Base-by-base conservation (phyloP, 2,888 invertebrate species). In the Thera obeliscata region DNA sequence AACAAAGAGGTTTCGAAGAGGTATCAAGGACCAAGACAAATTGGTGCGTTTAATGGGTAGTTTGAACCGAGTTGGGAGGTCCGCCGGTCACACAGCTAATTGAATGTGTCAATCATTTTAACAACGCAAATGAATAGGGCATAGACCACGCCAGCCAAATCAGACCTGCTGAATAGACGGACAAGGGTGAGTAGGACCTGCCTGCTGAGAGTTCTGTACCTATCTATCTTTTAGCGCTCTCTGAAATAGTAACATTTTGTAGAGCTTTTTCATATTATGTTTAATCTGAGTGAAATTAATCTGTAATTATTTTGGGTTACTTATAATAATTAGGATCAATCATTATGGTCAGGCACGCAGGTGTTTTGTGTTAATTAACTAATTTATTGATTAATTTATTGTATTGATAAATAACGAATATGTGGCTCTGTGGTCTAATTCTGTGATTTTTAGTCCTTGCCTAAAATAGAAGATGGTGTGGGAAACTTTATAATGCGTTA, bases 51-150 rank as follows among this genome's bases (percentile, higher is more conserved):
- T 85, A 86, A 86, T 61, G 9, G 55, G 35, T 56, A 63, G 61
- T 85, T 84, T 85, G 87, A 87, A 86, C 87, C 87, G 78, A 86
- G 91, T 86, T 93, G 94, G 94, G 94, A 94, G 94, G 93, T 94
- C 93, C 89, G 87, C 85, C 94, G 94, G 94, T 94, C 94, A 94
- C 94, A 93, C 91, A 87, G 90, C 95, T 96, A 96, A 96, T 96
- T 96, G 96, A 96, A 96, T 94, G 94, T 96, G 96, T 95, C 96
- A 96, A 96, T 96, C 96, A 96, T 94, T 94, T 95, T 96, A 96
- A 96, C 95, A 95, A 95, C 94, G 93, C 92, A 94, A 94, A 94
- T 93, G 90, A 94, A 93, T 91, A 89, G 90, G 86, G 89, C 87
- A 87, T 86, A 87, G 85, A 84, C 81, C 82, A 80, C 76, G 69